Evolutionary conservation across 2,888 invertebrate genomes (phyloP), one percentile per base, ranked within the genome.

Genomic region (Timandra comae): DNA sequence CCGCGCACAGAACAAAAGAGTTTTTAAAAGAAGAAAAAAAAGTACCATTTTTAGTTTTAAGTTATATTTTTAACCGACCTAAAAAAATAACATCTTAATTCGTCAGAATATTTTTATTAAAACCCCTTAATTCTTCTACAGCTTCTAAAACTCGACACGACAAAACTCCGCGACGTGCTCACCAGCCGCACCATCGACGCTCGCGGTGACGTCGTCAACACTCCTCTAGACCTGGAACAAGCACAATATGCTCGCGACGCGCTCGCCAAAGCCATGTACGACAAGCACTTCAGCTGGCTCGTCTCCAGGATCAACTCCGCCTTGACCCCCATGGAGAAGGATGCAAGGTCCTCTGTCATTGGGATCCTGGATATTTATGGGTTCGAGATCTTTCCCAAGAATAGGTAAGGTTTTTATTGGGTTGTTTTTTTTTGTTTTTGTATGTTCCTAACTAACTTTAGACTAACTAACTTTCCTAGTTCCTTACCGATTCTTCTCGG

Each of bases 281-380:
- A 96, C 63, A 89, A 96, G 30, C 87, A 96, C 46, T 97, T 97
- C 80, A 91, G 93, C 43, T 97, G 97, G 97, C 88, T 97, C 11
- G 96, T 97, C 7, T 85, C 87, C 21, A 88, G 93, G 46, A 86
- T 97, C 30, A 97, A 97, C 75, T 74, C 88, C 13, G 93, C 95
- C 0, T 76, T 96, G 12, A 89, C 91, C 33, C 88, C 91, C 0
- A 86, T 79, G 23, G 76, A 87, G 9, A 79, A 81, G 26, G 87
- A 85, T 3, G 76, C 81, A 1, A 87, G 86, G 39, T 91, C 90
- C 11, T 88, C 88, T 1, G 92, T 96, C 0, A 94, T 97, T 79
- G 97, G 97, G 1, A 94, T 97, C 49, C 78, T 97, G 47, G 97
- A 97, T 69, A 97, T 97, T 55, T 97, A 97, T 58, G 97, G 97